Evolutionary conservation across 2,113 vertebrate species (phyloP).

Genomic region (Eira barbara): DNA sequence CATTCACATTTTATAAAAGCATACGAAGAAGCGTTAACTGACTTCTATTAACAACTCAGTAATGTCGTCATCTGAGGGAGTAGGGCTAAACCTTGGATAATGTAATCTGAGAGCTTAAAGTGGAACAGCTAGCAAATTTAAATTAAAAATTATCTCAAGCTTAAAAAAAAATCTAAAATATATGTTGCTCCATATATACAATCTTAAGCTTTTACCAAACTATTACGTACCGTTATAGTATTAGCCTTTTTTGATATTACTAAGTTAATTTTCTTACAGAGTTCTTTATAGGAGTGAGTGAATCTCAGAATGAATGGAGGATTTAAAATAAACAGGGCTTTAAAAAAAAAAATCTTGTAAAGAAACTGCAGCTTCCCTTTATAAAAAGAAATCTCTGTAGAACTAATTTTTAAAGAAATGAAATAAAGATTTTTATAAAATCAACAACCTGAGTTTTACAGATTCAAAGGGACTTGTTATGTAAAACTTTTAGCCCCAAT

Average conservation of each 20-base stretch:
- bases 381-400: slow-evolving; percentile 9
- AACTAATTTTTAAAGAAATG: slow-evolving; percentile 42
- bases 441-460: slow-evolving; percentile 21
- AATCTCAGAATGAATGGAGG: background rate
- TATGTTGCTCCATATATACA: background rate
- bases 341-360: background rate
- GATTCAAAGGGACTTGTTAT: slow-evolving; percentile 44
- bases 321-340: background rate
- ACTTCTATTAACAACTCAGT: background rate
- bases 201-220: background rate
- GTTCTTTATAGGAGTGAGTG: background rate
- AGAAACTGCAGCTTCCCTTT: background rate
- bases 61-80: background rate
- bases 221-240: background rate
- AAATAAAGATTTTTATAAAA: slow-evolving; percentile 51
- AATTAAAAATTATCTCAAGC: background rate
- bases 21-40: background rate
- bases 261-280: background rate
- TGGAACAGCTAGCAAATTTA: background rate
- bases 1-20: background rate
- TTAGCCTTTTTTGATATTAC: slow-evolving; percentile 29
- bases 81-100: background rate
- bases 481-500: slow-evolving; percentile 42
- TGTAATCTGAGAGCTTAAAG: background rate
- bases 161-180: background rate